Evolutionary conservation across 2,797 vertebrate genomes (phyloP), one percentile per base, ranked within the genome.

Genomic region (Danio albolineatus): DNA sequence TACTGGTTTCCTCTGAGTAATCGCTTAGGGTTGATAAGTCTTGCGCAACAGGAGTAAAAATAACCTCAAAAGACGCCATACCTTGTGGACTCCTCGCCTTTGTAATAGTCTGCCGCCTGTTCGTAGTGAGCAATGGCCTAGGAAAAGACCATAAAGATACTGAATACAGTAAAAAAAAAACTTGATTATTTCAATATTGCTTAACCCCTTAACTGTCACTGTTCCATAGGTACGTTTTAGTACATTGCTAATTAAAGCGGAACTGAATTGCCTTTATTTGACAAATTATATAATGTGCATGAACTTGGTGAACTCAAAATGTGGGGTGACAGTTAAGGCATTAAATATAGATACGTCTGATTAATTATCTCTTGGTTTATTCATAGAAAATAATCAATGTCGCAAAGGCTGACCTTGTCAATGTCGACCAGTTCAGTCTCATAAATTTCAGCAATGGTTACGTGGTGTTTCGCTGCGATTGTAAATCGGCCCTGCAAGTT

Each of bases 41-140:
- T 17, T 56, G 2, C 17, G 53, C 4, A 46, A 53, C 9, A 51
- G 0, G 1, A 46, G 5, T 2, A 16, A 49, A 77, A 57, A 10
- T 6, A 7, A 6, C 59, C 48, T 41, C 1, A 70, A 44, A 17
- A 4, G 19, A 19, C 17, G 5, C 2, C 36, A 6, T 88, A 97
- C 97, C 96, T 98, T 87, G 95, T 97, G 61, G 96, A 97, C 80
- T 98, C 96, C 89, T 98, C 97, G 2, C 96, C 96, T 91, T 96
- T 98, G 89, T 98, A 98, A 89, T 97, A 98, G 88, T 98, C 97
- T 17, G 95, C 97, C 5, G 96, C 95, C 87, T 97, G 96, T 89
- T 98, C 96, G 2, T 96, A 98, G 88, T 98, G 96, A 72, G 96
- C 97, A 2, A 98, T 92, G 2, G 96, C 96, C 96, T 98, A 86